Evolutionary conservation across 1,140 invertebrate genomes (phyloP).

Genomic region (Onthophagus taurus): DNA sequence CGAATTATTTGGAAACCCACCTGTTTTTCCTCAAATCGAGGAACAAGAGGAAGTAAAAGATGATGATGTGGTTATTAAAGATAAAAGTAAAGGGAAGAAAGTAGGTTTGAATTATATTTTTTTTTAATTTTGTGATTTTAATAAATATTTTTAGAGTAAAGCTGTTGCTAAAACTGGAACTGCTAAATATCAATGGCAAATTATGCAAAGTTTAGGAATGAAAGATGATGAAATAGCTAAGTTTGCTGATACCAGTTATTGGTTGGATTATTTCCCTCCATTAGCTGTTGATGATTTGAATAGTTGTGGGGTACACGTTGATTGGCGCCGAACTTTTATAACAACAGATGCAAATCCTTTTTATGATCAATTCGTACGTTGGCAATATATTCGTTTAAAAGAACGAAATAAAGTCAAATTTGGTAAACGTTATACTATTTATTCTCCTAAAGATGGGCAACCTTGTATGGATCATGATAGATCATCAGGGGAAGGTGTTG

Average conservation of each 20-base stretch:
- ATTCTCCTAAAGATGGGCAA: constrained; percentile 91
- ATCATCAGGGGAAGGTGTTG: constrained; percentile 91
- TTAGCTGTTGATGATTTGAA: constrained; percentile 77
- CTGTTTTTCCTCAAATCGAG: constrained; percentile 68
- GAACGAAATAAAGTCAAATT: constrained; percentile 85
- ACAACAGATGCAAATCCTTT: constrained; percentile 98
- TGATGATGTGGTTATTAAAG: constrained; percentile 62
- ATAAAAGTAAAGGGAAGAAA: constrained; percentile 98
- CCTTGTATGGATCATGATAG: constrained; percentile 99
- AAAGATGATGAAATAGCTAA: constrained; percentile 83
- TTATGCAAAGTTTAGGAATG: constrained; percentile 91
- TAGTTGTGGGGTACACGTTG: constrained; percentile 83
- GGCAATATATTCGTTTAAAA: constrained; percentile 92
- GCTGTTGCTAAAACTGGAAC: constrained; percentile 83
- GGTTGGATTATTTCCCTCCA: constrained; percentile 95
- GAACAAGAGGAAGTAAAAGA: constrained; percentile 40
- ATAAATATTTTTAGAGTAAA: constrained; percentile 64
- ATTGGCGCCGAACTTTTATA: constrained; percentile 95
- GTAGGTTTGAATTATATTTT: constrained; percentile 37
- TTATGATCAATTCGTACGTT: constrained; percentile 95
- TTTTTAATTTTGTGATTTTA: constrained; percentile 7
- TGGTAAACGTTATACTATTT: constrained; percentile 97
- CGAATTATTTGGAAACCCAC: constrained; percentile 85
- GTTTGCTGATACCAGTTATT: constrained; percentile 86
- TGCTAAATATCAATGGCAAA: constrained; percentile 97